A percentile compares a stretch with the other conserved stretches of the same genome.
Evolutionary conservation across 2,113 vertebrate genomes (phyloP).

Genomic region (Eptesicus fuscus): DNA sequence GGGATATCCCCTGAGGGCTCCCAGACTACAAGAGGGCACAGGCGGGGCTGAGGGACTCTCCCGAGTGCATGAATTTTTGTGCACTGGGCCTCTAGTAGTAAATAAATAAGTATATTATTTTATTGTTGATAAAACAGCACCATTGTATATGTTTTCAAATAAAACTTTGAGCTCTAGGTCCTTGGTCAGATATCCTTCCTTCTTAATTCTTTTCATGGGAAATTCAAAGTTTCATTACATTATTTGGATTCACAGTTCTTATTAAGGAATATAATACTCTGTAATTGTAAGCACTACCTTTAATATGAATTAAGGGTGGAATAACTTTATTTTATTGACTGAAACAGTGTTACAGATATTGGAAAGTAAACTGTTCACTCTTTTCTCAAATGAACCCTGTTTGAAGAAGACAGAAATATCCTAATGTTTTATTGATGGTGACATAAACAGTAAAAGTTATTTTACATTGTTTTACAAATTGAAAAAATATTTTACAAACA

Average conservation of each 20-base stretch:
- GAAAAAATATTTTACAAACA: neutral
- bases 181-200: neutral
- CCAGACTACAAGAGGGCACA: too few relatives aligned
- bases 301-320: conserved; percentile 44
- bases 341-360: neutral
- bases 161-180: neutral
- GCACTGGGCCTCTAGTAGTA: too few relatives aligned
- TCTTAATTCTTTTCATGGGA: conserved; percentile 43
- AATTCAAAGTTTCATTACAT: conserved; percentile 44
- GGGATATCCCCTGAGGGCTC: too few relatives aligned
- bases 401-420: conserved; percentile 26
- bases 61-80: too few relatives aligned
- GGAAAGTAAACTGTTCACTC: neutral
- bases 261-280: conserved; percentile 27
- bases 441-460: conserved; percentile 14
- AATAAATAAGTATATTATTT: conserved; percentile 20
- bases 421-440: neutral
- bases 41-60: too few relatives aligned
- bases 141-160: neutral
- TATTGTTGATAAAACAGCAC: neutral
- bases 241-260: conserved; percentile 38
- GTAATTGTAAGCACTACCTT: conserved; percentile 42
- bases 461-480: conserved; percentile 36
- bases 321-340: conserved; percentile 45
- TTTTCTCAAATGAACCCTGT: conserved; percentile 15